These are phyloP conservation scores for Eretmochelys imbricata DNA, from an alignment of 2,113 vertebrate species.

Conservation along the genomic window DNA sequence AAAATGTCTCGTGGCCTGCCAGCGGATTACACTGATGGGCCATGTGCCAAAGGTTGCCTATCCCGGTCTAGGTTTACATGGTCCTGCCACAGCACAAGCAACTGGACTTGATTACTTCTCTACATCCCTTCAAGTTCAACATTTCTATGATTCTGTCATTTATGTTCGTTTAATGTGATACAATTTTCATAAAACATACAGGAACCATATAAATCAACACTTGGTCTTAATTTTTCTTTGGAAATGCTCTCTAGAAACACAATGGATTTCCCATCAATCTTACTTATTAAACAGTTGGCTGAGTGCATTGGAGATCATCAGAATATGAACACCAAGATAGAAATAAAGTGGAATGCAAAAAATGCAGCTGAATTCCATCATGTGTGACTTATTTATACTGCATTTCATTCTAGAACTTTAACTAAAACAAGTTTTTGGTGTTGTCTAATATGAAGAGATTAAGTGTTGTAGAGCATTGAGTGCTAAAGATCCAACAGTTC, in stretches of 20 bases:
- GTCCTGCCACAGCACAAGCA: background rate
- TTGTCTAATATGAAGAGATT: background rate
- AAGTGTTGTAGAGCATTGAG: background rate
- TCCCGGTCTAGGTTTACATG: background rate
- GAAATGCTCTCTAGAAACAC: background rate
- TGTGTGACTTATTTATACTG: background rate
- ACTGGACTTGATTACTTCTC: background rate
- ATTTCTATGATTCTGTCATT: background rate
- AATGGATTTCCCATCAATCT: slow-evolving; percentile 40
- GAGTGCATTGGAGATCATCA: slow-evolving; percentile 1
- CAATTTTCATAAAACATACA: slow-evolving; percentile 21
- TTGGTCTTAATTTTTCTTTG: background rate
- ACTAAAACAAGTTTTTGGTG: background rate
- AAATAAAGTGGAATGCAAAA: slow-evolving; percentile 33
- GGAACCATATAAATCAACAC: slow-evolving; percentile 4
- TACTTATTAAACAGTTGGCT: slow-evolving; percentile 20
- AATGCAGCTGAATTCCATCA: background rate
- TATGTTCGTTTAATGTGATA: background rate
- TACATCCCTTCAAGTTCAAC: background rate
- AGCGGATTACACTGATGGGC: too few species aligned
- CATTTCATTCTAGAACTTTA: background rate
- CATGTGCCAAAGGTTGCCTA: too few species aligned
- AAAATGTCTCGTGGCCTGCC: too few species aligned
- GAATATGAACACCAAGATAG: background rate
- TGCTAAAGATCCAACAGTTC: background rate